Percentiles rank a stretch among this genome's conserved stretches.
These are phyloP conservation scores for Gallinago undulata DNA, from an alignment of 2,113 vertebrate genomes.

Conservation along the genomic window DNA sequence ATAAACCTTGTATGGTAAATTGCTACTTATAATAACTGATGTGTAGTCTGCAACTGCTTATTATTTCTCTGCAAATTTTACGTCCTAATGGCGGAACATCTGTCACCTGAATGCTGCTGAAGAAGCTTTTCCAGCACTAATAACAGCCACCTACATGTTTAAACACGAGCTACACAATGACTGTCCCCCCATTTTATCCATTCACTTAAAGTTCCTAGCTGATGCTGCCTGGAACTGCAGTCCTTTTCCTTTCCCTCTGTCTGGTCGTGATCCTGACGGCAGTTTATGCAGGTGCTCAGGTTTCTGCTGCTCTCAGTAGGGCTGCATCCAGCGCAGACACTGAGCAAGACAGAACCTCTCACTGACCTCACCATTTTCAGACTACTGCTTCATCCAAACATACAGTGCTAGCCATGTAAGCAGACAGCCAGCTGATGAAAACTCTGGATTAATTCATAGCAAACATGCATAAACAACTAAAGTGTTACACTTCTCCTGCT, in stretches of 20 bases:
- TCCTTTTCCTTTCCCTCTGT: background rate
- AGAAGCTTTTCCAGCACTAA: background rate
- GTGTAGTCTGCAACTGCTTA: background rate
- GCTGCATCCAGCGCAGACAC: background rate
- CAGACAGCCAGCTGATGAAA: background rate
- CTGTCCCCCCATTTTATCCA: background rate
- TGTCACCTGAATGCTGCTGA: background rate
- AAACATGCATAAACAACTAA: fast-evolving
- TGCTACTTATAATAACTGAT: background rate
- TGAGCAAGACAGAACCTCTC: fast-evolving
- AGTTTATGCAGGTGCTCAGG: background rate
- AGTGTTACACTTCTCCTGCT: background rate
- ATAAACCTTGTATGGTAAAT: background rate
- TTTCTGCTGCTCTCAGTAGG: background rate
- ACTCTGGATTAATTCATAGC: background rate
- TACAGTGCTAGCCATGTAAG: background rate
- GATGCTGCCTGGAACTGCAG: background rate
- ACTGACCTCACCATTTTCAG: background rate
- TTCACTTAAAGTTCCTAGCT: background rate
- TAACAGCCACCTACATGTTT: background rate
- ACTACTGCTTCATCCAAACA: background rate
- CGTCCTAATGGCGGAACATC: background rate
- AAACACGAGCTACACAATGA: fast-evolving
- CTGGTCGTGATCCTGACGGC: background rate
- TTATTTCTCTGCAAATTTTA: background rate